Conservation (phyloP, 53 echinoderm and acorn worm species). For the Zoroaster sp. region DNA sequence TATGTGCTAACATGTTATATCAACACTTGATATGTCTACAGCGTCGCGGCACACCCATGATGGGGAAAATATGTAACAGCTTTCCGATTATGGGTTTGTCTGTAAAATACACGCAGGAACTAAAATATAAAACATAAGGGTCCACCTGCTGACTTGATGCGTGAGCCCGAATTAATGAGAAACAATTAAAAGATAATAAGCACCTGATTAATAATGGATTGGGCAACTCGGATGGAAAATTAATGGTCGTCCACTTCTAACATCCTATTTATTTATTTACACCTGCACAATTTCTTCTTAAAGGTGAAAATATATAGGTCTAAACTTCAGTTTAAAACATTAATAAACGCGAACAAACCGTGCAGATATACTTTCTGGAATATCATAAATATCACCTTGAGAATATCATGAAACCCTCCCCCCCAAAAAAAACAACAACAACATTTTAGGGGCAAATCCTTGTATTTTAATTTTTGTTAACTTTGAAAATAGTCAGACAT, state of each 20-base stretch:
- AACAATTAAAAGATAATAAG: slow-evolving; percentile 39
- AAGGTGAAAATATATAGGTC: no score
- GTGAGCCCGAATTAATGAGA: slow-evolving; percentile 8
- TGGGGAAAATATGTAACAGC: background rate
- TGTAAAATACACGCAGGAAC: background rate
- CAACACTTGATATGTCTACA: background rate
- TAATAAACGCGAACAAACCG: no score
- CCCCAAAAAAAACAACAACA: no score
- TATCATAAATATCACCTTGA: no score
- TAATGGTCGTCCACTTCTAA: background rate
- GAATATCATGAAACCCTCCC: no score
- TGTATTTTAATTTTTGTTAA: no score
- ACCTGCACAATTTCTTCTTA: no score
- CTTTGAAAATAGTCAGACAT: no score
- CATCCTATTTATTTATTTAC: background rate
- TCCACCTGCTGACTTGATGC: background rate
- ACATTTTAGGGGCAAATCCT: no score
- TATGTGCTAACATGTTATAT: background rate
- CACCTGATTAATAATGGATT: background rate
- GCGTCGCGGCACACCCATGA: background rate
- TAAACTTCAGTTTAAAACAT: no score
- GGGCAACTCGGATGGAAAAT: background rate
- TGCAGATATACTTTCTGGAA: no score
- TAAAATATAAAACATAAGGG: background rate
- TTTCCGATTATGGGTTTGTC: background rate